Percentiles rank a stretch among this genome's conserved stretches.
Evolutionary conservation across 2,888 invertebrate species (phyloP).

Genomic region (Tetrapedia diversipes): DNA sequence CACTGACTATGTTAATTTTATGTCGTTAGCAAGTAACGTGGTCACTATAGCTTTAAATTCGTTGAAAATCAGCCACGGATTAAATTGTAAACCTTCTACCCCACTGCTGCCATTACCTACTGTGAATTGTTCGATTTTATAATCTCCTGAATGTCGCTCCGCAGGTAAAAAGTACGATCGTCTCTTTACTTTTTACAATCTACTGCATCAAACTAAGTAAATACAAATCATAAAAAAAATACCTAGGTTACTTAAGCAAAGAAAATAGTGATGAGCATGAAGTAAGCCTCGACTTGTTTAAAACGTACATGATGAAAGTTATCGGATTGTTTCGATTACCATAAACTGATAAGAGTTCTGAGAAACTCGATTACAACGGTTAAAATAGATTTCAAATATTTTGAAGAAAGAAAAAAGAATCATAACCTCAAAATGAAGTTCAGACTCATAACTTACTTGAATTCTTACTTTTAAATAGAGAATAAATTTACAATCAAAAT

Average conservation of each 20-base stretch:
- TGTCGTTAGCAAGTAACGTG: slow-evolving; percentile 3
- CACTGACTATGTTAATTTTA: not conserved
- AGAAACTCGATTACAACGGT: not conserved
- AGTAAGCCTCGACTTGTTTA: too few relatives aligned
- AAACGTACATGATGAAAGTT: slow-evolving; percentile 2
- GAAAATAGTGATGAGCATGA: not conserved
- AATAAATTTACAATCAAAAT: not conserved
- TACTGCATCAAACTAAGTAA: slow-evolving; percentile 1
- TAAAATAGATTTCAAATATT: not conserved
- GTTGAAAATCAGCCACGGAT: not conserved
- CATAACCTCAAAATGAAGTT: slow-evolving; percentile 14
- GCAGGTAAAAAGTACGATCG: not conserved
- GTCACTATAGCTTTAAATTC: slow-evolving; percentile 8
- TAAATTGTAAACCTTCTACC: slow-evolving; percentile 3
- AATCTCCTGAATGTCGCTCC: slow-evolving; percentile 16
- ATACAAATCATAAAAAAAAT: not conserved
- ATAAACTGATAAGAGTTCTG: not conserved
- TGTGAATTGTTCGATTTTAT: slow-evolving; percentile 6
- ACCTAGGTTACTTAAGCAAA: not conserved
- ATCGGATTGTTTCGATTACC: not conserved
- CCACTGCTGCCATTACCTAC: not conserved
- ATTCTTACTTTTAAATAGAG: not conserved
- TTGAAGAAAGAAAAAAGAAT: too few relatives aligned
- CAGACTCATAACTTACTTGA: not conserved
- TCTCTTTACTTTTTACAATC: not conserved